Evolutionary conservation across 2,113 vertebrate genomes (phyloP).

Genomic region (Cepphus grylle): DNA sequence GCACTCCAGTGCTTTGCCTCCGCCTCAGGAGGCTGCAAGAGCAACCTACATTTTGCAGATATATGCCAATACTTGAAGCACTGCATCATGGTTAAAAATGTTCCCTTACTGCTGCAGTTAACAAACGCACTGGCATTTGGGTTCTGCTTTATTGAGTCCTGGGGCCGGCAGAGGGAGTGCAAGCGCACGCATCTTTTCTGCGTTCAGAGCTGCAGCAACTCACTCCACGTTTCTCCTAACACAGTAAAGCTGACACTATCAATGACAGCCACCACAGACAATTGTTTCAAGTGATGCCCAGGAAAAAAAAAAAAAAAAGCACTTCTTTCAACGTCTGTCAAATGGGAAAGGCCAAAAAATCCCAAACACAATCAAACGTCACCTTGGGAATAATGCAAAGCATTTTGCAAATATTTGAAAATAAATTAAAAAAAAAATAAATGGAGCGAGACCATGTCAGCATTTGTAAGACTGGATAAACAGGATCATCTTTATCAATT

Average conservation of each 20-base stretch:
- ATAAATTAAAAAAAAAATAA: background rate
- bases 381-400: background rate
- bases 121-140: background rate
- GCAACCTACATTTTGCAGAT: background rate
- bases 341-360: background rate
- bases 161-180: background rate
- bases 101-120: background rate
- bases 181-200: background rate
- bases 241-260: background rate
- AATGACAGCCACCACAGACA: background rate
- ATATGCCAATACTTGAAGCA: background rate
- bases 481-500: background rate
- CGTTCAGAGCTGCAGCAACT: background rate
- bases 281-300: background rate
- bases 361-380: background rate
- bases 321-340: background rate
- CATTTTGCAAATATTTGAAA: background rate
- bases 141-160: background rate
- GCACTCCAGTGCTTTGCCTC: background rate
- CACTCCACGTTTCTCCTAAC: background rate
- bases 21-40: background rate
- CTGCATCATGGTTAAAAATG: fast-evolving
- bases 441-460: background rate
- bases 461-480: background rate
- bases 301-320: background rate